Conservation (phyloP, 2,888 invertebrate genomes). For the Eupsilia transversa region DNA sequence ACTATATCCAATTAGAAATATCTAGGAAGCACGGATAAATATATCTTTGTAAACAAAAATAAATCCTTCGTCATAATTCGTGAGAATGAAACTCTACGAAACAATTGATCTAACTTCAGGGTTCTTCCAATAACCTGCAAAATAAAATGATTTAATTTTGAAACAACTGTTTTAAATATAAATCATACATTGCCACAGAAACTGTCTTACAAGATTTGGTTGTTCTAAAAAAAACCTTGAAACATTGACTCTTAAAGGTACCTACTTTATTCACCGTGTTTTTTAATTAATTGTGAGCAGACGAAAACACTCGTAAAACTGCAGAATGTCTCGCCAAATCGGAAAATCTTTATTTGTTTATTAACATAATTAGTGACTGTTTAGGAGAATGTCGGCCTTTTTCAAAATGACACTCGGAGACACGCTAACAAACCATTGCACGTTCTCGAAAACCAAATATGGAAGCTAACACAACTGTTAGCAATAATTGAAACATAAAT, state of each 20-base stretch:
- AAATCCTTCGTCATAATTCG: background rate
- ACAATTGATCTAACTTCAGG: slow-evolving; percentile 25
- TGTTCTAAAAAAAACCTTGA: slow-evolving; percentile 25
- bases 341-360: slow-evolving; percentile 52
- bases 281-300: slow-evolving; percentile 30
- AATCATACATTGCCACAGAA: slow-evolving; percentile 17
- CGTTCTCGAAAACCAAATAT: slow-evolving; percentile 66
- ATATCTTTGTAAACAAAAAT: background rate
- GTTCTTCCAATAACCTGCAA: slow-evolving; percentile 1
- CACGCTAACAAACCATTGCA: slow-evolving; percentile 45
- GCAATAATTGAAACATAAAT: slow-evolving; percentile 80
- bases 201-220: slow-evolving; percentile 2
- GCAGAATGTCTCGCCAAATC: slow-evolving; percentile 37
- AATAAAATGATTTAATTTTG: slow-evolving; percentile 9
- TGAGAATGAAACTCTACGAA: slow-evolving; percentile 4
- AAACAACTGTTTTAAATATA: background rate
- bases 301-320: slow-evolving; percentile 21
- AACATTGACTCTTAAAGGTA: background rate
- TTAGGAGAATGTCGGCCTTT: slow-evolving; percentile 41
- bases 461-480: slow-evolving; percentile 62
- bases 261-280: slow-evolving; percentile 1
- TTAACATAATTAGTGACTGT: slow-evolving; percentile 40
- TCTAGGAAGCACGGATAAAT: background rate
- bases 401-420: slow-evolving; percentile 27
- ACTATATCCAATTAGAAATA: background rate